Percentiles rank a stretch among this genome's conserved stretches.
Conservation (phyloP, 2,797 vertebrate genomes). For the Valencia hispanica region DNA sequence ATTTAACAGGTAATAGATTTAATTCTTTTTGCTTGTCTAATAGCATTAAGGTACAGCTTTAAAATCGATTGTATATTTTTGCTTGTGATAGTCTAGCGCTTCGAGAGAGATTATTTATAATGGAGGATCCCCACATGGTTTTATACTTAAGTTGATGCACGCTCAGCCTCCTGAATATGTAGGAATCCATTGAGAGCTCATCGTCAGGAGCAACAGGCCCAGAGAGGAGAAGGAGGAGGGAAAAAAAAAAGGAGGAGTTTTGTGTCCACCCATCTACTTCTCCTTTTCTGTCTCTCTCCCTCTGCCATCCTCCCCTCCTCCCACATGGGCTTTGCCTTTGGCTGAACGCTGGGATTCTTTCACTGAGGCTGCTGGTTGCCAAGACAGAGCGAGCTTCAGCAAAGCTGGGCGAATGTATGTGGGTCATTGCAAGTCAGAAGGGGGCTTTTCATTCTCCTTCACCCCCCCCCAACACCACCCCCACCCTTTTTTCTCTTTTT, state of each 20-base stretch:
- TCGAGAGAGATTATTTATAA: constrained; percentile 1
- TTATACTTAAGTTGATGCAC: constrained; percentile 11
- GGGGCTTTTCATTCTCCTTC: constrained; percentile 75
- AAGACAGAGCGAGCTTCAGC: constrained; percentile 79
- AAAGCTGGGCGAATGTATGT: constrained; percentile 80
- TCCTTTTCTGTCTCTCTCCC: constrained; percentile 41
- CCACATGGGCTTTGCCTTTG: constrained; percentile 81
- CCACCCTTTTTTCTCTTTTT: constrained; percentile 60
- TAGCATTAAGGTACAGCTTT: too few relatives aligned
- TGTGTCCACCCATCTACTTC: constrained; percentile 52
- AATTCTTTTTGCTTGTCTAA: background rate
- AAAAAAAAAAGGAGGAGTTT: constrained; percentile 44
- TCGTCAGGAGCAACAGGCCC: constrained; percentile 74
- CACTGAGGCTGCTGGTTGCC: constrained; percentile 82
- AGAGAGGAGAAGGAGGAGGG: constrained; percentile 32
- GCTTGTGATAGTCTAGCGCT: background rate
- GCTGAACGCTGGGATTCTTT: constrained; percentile 85
- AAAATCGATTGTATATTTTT: background rate
- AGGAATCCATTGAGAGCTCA: constrained; percentile 71
- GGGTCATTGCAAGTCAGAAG: constrained; percentile 78
- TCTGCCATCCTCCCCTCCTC: constrained; percentile 32
- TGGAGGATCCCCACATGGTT: constrained; percentile 1
- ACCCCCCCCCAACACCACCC: constrained; percentile 49
- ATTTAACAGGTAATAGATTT: background rate
- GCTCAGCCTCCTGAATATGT: constrained; percentile 48